Conservation (phyloP, 1,140 invertebrate genomes). For the Drosophila navojoa region DNA sequence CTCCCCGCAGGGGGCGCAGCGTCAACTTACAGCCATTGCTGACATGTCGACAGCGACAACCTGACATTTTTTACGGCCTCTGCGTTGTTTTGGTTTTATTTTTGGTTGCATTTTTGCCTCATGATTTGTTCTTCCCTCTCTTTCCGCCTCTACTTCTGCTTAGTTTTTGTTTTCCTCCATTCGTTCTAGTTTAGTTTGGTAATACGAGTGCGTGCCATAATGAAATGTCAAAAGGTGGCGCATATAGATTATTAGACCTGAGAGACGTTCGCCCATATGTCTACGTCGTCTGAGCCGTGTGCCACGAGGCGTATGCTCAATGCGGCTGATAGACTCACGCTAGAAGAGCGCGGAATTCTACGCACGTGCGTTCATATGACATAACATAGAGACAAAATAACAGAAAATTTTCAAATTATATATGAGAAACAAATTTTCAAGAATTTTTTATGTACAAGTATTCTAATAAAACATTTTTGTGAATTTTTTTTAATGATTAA, state of each 20-base stretch:
- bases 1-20: background rate
- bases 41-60: conserved; percentile 52
- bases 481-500: no score
- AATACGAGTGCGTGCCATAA: conserved; percentile 59
- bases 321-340: background rate
- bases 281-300: conserved; percentile 32
- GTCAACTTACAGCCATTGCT: conserved; percentile 42
- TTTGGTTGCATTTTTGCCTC: conserved; percentile 16
- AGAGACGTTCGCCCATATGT: conserved; percentile 14
- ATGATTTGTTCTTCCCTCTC: background rate
- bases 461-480: no score
- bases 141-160: conserved; percentile 17
- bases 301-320: conserved; percentile 8
- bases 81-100: conserved; percentile 35
- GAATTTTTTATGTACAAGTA: background rate
- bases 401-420: background rate
- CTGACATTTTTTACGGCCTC: conserved; percentile 51
- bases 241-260: conserved; percentile 22
- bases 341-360: background rate
- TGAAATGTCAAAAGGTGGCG: conserved; percentile 63
- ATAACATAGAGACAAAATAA: background rate
- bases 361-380: conserved; percentile 7
- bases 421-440: background rate
- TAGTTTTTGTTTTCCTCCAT: conserved; percentile 34
- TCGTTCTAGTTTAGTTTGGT: conserved; percentile 50